These are phyloP conservation scores for Pachycephala philippinensis DNA, from an alignment of 2,113 vertebrate species.

Conservation along the genomic window DNA sequence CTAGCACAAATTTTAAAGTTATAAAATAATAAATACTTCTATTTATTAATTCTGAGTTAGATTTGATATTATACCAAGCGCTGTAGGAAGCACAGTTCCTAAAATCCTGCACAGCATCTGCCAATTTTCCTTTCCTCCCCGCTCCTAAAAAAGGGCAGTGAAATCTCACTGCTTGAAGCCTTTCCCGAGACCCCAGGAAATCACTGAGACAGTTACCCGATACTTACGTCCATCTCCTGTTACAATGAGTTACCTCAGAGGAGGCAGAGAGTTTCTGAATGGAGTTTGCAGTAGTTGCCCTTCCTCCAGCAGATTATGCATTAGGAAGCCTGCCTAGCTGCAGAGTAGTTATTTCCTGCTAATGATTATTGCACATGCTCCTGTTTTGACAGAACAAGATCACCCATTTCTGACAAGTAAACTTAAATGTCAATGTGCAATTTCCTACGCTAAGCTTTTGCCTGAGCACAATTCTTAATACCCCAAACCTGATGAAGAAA, in stretches of 20 bases:
- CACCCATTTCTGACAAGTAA: not conserved
- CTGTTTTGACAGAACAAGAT: not conserved
- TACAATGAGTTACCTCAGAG: not conserved
- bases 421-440: not conserved
- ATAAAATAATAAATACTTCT: not conserved
- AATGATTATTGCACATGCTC: constrained; percentile 4
- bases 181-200: constrained; percentile 5
- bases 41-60: not conserved
- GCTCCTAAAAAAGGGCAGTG: not conserved
- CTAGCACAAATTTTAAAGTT: not conserved
- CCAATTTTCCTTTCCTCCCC: not conserved
- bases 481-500: not conserved
- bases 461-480: not conserved
- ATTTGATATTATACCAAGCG: not conserved
- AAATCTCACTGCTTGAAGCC: not conserved
- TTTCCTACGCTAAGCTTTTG: not conserved
- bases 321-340: not conserved
- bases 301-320: not conserved
- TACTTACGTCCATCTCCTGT: not conserved
- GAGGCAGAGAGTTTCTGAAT: not conserved
- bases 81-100: not conserved
- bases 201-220: not conserved
- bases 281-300: not conserved
- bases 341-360: not conserved
- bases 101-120: not conserved